These are phyloP conservation scores for Pecten maximus DNA, from an alignment of 2,888 invertebrate species.

Conservation along the genomic window DNA sequence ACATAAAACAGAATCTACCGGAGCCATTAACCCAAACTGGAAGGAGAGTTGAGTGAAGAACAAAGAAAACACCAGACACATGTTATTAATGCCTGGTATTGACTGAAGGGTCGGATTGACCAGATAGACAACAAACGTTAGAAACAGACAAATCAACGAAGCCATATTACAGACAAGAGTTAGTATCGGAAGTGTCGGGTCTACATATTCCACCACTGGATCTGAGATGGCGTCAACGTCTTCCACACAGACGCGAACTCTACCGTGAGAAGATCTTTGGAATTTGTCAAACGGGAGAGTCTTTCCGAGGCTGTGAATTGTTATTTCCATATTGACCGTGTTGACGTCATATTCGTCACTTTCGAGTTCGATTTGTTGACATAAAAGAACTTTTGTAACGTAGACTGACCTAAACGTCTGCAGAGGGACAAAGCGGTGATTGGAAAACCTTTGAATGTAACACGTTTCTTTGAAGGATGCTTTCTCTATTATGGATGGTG, in stretches of 20 bases:
- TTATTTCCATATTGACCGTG: not conserved
- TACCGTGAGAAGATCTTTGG: not conserved
- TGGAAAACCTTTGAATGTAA: not conserved
- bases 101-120: conserved; percentile 55
- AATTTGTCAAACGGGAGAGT: conserved; percentile 2
- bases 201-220: conserved; percentile 33
- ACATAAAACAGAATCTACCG: conserved; percentile 49
- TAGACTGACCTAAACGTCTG: not conserved
- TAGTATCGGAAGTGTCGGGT: conserved; percentile 16
- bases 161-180: conserved; percentile 45
- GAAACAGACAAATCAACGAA: conserved; percentile 55
- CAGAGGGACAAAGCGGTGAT: not conserved
- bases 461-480: not conserved
- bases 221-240: conserved; percentile 16
- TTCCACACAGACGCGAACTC: conserved; percentile 39
- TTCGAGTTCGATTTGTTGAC: not conserved
- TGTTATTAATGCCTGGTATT: conserved; percentile 59
- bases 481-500: not conserved
- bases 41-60: conserved; percentile 57
- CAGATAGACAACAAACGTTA: conserved; percentile 59
- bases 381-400: not conserved
- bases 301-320: no score
- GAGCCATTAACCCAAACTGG: conserved; percentile 51
- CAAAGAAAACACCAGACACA: conserved; percentile 57
- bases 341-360: conserved; percentile 2